phyloP scores from a whole-genome alignment of 2,888 invertebrate genomes.

The Athripsodes cinereus region DNA sequence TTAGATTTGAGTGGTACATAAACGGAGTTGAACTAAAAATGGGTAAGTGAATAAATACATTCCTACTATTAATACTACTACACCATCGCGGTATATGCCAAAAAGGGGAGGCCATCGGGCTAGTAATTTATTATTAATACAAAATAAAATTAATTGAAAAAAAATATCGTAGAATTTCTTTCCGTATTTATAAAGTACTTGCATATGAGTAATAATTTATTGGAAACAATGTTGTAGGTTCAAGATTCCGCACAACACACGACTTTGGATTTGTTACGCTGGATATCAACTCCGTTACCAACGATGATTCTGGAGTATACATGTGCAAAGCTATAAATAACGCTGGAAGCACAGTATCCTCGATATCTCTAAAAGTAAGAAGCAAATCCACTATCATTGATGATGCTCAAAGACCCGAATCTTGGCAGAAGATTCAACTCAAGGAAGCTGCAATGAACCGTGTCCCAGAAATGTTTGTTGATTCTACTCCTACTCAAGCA shows the following conservation, averaged over 20 bases:
- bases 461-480: constrained; percentile 82
- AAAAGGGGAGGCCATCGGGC: too few species aligned
- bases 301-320: constrained; percentile 88
- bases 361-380: constrained; percentile 84
- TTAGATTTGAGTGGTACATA: constrained; percentile 93
- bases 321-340: constrained; percentile 92
- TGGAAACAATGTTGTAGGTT: constrained; percentile 45
- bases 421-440: constrained; percentile 85
- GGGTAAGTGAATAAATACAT: constrained; percentile 50
- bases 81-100: too few species aligned
- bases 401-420: constrained; percentile 83
- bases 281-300: constrained; percentile 81
- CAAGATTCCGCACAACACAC: constrained; percentile 84
- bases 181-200: too few species aligned
- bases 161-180: too few species aligned
- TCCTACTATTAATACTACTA: not conserved
- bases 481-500: constrained; percentile 80
- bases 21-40: constrained; percentile 90
- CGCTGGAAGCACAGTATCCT: constrained; percentile 91
- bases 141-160: too few species aligned
- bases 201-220: too few species aligned
- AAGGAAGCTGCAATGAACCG: constrained; percentile 90
- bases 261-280: constrained; percentile 93
- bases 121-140: too few species aligned
- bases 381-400: constrained; percentile 73